Percentiles rank a stretch among this genome's conserved stretches.
Evolutionary conservation across 2,113 vertebrate species (phyloP).

Genomic region (Phalacrocorax pelagicus): DNA sequence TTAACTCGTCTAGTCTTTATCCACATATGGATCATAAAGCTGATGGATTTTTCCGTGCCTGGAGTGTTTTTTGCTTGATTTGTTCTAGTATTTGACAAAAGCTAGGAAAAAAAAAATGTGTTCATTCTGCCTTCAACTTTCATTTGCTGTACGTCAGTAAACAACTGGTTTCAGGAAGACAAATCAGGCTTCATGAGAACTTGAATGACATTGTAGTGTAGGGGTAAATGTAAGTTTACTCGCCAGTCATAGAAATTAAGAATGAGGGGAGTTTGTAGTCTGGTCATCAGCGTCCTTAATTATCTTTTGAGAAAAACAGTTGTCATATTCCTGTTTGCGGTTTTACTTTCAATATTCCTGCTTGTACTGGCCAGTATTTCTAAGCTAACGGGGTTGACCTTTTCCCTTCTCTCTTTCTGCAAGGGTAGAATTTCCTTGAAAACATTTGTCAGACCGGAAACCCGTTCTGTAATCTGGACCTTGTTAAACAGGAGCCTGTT

Average conservation of each 20-base stretch:
- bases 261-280: background rate
- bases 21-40: background rate
- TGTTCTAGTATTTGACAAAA: background rate
- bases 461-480: background rate
- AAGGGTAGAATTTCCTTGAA: background rate
- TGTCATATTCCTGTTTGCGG: background rate
- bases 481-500: background rate
- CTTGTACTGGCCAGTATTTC: background rate
- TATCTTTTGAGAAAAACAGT: background rate
- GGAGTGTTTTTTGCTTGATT: background rate
- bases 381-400: background rate
- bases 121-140: background rate
- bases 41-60: background rate
- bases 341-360: background rate
- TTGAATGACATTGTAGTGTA: background rate
- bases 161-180: background rate
- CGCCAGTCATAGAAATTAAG: background rate
- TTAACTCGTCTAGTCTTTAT: background rate
- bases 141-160: background rate
- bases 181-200: background rate
- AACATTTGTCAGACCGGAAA: background rate
- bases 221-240: background rate
- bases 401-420: background rate
- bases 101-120: background rate
- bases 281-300: background rate